phyloP scores from a whole-genome alignment of 2,113 vertebrate genomes.

The Triplophysa dalaica region DNA sequence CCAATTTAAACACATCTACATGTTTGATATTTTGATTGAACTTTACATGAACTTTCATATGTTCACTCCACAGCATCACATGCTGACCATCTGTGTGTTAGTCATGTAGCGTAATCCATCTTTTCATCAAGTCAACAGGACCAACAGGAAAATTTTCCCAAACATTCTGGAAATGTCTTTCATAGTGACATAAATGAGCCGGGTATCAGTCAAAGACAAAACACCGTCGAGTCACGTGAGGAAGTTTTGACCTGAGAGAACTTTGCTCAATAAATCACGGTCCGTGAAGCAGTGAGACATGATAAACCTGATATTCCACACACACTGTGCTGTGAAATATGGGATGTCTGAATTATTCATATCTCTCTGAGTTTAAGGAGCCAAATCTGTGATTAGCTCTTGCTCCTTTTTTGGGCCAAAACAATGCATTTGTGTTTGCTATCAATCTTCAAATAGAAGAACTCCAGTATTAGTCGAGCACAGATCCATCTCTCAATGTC shows the following conservation, averaged over 20 bases:
- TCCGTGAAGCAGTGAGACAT: conserved; percentile 13
- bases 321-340: conserved; percentile 22
- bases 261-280: conserved; percentile 24
- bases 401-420: neutral
- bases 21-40: too few relatives aligned
- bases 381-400: conserved; percentile 5
- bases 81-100: too few relatives aligned
- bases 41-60: too few relatives aligned
- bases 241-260: conserved; percentile 29
- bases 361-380: neutral
- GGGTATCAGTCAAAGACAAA: too few relatives aligned
- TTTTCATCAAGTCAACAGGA: neutral
- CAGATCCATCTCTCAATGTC: neutral
- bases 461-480: neutral
- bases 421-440: neutral
- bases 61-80: too few relatives aligned
- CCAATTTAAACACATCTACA: too few relatives aligned
- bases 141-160: neutral
- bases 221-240: neutral
- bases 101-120: too few relatives aligned
- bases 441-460: neutral
- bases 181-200: neutral
- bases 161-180: neutral
- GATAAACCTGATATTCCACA: conserved; percentile 46
- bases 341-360: conserved; percentile 30